Percentiles rank a stretch among this genome's conserved stretches.
Evolutionary conservation across 2,888 invertebrate species (phyloP).

Genomic region (Lysandra bellargus): DNA sequence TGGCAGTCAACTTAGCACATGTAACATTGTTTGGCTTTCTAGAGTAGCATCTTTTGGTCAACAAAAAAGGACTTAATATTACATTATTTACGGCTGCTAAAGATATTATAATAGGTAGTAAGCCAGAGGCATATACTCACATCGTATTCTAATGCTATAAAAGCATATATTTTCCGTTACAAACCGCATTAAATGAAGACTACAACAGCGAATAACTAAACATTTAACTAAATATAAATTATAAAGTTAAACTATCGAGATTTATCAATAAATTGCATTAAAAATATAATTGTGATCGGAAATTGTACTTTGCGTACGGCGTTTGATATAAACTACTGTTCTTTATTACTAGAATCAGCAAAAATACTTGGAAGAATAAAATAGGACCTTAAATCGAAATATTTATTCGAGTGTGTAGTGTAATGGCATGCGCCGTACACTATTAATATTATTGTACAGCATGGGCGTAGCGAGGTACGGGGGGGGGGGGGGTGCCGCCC

Average conservation of each 20-base stretch:
- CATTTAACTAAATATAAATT: constrained; percentile 35
- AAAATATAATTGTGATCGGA: constrained; percentile 37
- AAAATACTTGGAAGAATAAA: constrained; percentile 31
- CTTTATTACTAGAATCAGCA: constrained; percentile 26
- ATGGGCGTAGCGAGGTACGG: no score
- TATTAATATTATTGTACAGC: no score
- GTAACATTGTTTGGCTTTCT: background rate
- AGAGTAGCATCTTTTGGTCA: constrained; percentile 3
- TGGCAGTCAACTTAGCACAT: constrained; percentile 52
- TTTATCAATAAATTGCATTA: constrained; percentile 67
- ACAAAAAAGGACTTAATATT: background rate
- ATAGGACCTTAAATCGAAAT: constrained; percentile 38
- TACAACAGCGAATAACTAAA: constrained; percentile 30
- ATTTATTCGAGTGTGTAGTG: constrained; percentile 56
- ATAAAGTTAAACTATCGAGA: constrained; percentile 57
- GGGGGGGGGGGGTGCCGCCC: no score
- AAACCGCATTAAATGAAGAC: background rate
- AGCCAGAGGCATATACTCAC: background rate
- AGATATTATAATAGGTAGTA: background rate
- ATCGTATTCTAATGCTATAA: constrained; percentile 22
- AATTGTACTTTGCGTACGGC: constrained; percentile 51
- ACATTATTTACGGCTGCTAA: background rate
- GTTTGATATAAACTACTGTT: constrained; percentile 31
- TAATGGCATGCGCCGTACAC: constrained; percentile 29
- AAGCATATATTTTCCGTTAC: background rate